Evolutionary conservation across 2,888 invertebrate genomes (phyloP).

Genomic region (Troglohyphantes excavatus): DNA sequence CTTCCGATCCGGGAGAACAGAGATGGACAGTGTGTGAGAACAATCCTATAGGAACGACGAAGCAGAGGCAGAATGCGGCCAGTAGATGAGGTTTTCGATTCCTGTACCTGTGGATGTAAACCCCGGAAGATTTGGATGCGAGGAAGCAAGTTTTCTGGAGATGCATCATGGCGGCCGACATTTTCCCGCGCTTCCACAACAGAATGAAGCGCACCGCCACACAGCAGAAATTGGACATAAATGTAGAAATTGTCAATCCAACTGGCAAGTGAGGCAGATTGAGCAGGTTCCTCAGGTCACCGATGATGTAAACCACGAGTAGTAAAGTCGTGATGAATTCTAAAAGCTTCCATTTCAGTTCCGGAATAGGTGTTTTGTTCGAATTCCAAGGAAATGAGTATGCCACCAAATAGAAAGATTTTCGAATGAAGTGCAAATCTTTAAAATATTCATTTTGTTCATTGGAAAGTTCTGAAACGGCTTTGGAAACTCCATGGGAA

Average conservation of each 20-base stretch:
- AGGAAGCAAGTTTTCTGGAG: neutral
- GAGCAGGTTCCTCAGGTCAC: neutral
- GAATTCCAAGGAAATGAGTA: neutral
- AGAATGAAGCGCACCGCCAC: neutral
- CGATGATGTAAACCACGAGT: neutral
- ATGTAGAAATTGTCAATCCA: neutral
- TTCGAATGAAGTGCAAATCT: neutral
- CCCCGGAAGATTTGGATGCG: neutral
- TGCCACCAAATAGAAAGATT: neutral
- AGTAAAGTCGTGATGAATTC: neutral
- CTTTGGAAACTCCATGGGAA: neutral
- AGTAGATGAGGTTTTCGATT: neutral
- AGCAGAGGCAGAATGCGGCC: neutral
- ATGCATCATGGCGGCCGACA: neutral
- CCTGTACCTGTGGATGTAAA: neutral
- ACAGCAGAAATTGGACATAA: neutral
- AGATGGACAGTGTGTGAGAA: neutral
- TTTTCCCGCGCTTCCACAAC: neutral
- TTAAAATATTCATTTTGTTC: neutral
- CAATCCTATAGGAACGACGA: neutral
- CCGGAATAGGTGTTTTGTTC: neutral
- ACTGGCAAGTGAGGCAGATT: neutral
- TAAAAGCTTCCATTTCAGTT: neutral
- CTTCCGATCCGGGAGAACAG: neutral
- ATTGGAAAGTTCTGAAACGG: neutral